Evolutionary conservation across 2,113 vertebrate genomes (phyloP), one percentile per base, ranked within the genome.

Genomic region (Neotoma lepida): DNA sequence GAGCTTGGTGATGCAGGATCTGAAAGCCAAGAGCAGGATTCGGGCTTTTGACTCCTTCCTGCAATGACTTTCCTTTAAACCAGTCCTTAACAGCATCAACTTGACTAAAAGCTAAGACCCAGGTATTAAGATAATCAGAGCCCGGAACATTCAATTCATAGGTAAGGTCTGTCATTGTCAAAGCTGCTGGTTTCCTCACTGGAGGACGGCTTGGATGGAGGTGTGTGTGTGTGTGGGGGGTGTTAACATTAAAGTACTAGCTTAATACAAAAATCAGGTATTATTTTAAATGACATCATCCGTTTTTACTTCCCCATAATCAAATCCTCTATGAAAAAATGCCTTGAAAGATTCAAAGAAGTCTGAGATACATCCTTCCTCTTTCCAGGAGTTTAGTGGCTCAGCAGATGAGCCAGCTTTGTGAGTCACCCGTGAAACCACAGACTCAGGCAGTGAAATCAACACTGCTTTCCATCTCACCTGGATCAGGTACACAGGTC

Each of bases 21-120:
- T 70, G 73, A 90, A 44, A 30, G 56, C 56, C 49, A 80, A 88
- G 35, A 86, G 41, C 33, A 87, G 24, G n/a, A 74, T 68, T 82
- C 84, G 87, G 6, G 44, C 70, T 93, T 95, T 89, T 74, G 49
- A 92, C 90, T 56, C 89, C 22, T 88, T 12, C 18, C 35, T 82
- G n/a, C 26, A 17, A n/a, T 76, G 4, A 8, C 17, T 58, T 94
- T 82, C 63, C 22, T 89, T 91, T 68, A 84, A 89, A 74, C 1
- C 3, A 4, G 35, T 82, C 87, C 41, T 81, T 78, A 73, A 46
- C 78, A 80, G 44, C 81, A 35, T 61, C 64, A 80, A 12, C 33
- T 80, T 58, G 51, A 63, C 54, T 68, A 28, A 80, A 86, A 95
- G 61, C 35, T 80, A 95, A 71, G 82, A 77, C 35, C 28, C 26